Conservation (phyloP, 92 coral and sea anemone genomes). For the Actinernus sp. region DNA sequence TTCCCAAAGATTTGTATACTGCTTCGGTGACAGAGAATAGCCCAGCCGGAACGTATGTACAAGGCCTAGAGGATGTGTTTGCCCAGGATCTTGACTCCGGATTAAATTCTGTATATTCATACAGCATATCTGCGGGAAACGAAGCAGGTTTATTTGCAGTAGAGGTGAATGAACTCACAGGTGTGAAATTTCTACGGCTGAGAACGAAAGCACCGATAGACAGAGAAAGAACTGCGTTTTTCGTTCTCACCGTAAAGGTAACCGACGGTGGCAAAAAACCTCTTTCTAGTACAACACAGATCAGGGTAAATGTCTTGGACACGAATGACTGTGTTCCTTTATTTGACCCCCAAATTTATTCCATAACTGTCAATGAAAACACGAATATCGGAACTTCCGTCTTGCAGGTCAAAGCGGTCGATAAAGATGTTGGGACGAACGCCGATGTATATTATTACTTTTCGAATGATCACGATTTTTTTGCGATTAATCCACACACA, state of each 20-base stretch:
- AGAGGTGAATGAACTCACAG: constrained; percentile 66
- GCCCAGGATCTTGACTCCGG: constrained; percentile 89
- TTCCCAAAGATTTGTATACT: constrained; percentile 80
- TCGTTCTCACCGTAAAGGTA: constrained; percentile 85
- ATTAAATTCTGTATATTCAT: constrained; percentile 67
- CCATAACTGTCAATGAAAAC: constrained; percentile 77
- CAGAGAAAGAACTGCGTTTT: constrained; percentile 83
- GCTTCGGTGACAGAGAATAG: constrained; percentile 76
- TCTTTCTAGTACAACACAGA: constrained; percentile 73
- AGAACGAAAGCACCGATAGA: constrained; percentile 80
- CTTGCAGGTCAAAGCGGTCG: constrained; percentile 85
- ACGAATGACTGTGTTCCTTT: constrained; percentile 84
- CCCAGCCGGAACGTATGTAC: constrained; percentile 70
- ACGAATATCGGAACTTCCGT: constrained; percentile 75
- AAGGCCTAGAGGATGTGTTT: constrained; percentile 85
- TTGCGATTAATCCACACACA: constrained; percentile 87
- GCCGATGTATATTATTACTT: constrained; percentile 86
- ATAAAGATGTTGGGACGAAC: constrained; percentile 76
- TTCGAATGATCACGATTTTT: constrained; percentile 61
- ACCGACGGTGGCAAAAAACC: constrained; percentile 78
- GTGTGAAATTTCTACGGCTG: constrained; percentile 83
- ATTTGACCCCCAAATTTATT: constrained; percentile 69
- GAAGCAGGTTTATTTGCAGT: constrained; percentile 88
- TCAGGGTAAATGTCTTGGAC: constrained; percentile 85
- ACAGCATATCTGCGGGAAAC: constrained; percentile 87